Evolutionary conservation across 53 echinoderm and acorn worm genomes (phyloP).

Genomic region (Paelopatides confundens): DNA sequence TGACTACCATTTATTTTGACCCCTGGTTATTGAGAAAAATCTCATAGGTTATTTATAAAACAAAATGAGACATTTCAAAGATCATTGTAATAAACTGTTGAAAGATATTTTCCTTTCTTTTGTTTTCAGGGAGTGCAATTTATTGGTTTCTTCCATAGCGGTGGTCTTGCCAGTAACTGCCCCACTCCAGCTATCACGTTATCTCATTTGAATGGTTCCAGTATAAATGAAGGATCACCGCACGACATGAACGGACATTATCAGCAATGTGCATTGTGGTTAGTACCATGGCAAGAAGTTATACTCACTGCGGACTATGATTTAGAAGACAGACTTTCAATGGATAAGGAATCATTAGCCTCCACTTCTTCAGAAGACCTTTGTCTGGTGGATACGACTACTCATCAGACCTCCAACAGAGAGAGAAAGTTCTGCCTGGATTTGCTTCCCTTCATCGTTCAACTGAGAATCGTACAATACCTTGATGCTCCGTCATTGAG

Average conservation of each 20-base stretch:
- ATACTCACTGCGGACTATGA: too few species aligned
- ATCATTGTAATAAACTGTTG: too few species aligned
- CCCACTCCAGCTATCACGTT: too few species aligned
- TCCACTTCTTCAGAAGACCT: neutral
- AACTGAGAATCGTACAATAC: neutral
- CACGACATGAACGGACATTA: neutral
- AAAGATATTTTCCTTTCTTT: neutral
- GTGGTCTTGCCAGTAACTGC: neutral
- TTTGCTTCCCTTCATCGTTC: neutral
- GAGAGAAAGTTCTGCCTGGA: neutral
- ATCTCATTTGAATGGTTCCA: too few species aligned
- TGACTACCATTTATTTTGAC: too few species aligned
- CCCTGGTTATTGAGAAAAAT: too few species aligned
- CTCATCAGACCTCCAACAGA: neutral
- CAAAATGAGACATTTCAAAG: too few species aligned
- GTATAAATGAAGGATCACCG: neutral
- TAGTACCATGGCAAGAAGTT: slow-evolving; percentile 23
- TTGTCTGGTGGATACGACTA: neutral
- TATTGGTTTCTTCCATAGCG: neutral
- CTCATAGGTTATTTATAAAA: too few species aligned
- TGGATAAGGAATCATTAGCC: neutral
- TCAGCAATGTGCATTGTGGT: neutral
- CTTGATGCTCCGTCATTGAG: slow-evolving; percentile 32
- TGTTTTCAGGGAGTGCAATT: neutral
- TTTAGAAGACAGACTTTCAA: too few species aligned